Evolutionary conservation across 2,797 vertebrate genomes (phyloP).

Genomic region (Poeciliopsis turneri): DNA sequence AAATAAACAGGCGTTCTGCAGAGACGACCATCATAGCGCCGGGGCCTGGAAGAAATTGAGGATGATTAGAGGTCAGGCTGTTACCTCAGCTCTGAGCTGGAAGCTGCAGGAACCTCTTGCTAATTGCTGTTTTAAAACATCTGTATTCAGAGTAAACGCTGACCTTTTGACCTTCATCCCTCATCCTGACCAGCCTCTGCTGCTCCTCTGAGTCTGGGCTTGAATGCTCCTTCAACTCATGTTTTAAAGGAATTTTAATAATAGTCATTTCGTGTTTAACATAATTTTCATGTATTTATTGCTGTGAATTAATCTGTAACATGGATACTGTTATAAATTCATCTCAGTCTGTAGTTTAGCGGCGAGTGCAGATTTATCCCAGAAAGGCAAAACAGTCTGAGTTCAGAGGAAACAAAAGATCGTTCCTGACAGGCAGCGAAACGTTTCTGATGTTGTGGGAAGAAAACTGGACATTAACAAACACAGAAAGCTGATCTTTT

Average conservation of each 20-base stretch:
- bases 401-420: neutral
- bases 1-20: constrained; percentile 65
- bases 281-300: neutral
- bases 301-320: neutral
- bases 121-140: constrained; percentile 67
- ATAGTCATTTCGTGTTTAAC: too few species aligned
- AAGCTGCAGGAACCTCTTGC: constrained; percentile 60
- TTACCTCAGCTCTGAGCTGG: constrained; percentile 42
- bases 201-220: constrained; percentile 74
- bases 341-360: neutral
- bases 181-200: constrained; percentile 22
- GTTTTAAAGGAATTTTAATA: neutral
- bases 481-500: neutral
- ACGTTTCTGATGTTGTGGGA: neutral
- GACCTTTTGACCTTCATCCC: constrained; percentile 40
- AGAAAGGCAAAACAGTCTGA: neutral
- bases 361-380: neutral
- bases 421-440: neutral
- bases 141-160: constrained; percentile 33
- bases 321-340: neutral
- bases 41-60: constrained; percentile 47
- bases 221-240: constrained; percentile 40
- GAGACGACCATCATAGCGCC: constrained; percentile 26
- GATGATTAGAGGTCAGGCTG: constrained; percentile 74
- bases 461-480: neutral